phyloP scores from a whole-genome alignment of 2,113 vertebrate genomes.

The Diphyllodes magnificus region DNA sequence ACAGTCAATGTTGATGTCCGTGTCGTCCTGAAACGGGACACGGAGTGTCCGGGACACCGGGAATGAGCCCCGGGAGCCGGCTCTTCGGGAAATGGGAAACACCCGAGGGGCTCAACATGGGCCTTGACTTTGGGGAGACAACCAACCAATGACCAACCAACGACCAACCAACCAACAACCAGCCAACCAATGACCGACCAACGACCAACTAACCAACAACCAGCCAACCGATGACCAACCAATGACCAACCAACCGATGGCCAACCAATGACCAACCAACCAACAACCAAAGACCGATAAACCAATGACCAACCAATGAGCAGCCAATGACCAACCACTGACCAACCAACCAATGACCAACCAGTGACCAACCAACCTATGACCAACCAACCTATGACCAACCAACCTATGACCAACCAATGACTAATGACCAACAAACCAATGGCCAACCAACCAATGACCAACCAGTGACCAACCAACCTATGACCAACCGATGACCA shows the following conservation, averaged over 20 bases:
- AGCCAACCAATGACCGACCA: background rate
- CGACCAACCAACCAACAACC: accelerated
- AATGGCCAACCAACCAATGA: accelerated
- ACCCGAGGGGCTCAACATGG: accelerated
- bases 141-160: background rate
- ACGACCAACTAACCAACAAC: accelerated
- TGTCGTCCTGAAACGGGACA: conserved; percentile 74
- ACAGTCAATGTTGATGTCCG: conserved; percentile 87
- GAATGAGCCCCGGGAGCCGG: accelerated
- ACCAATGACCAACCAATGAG: too few relatives aligned
- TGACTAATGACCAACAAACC: accelerated
- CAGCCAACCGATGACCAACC: background rate
- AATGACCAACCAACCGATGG: background rate
- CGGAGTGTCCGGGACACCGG: accelerated
- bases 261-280: background rate
- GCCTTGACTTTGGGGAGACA: background rate
- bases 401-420: background rate
- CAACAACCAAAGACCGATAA: background rate
- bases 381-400: too few relatives aligned
- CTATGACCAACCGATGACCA: accelerated
- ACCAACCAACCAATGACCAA: background rate
- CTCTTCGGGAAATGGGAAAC: background rate
- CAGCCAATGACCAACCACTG: too few relatives aligned
- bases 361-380: background rate
- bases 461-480: background rate